Percentiles rank a stretch among this genome's conserved stretches.
These are phyloP conservation scores for Sylvilagus bachmani DNA, from an alignment of 2,113 vertebrate species.

Conservation along the genomic window DNA sequence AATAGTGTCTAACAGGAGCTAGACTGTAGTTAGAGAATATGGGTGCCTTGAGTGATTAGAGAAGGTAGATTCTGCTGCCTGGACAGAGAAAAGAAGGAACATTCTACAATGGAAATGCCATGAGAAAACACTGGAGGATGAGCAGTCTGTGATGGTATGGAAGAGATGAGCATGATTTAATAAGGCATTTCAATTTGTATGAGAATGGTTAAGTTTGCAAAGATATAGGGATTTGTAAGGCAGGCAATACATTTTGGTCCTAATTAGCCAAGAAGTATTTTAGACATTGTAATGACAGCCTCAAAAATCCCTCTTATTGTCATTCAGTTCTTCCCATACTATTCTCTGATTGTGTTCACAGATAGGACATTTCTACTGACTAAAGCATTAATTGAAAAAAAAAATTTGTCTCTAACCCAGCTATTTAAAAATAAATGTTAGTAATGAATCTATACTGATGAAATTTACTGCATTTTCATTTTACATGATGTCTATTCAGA, in stretches of 20 bases:
- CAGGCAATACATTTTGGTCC: slow-evolving; percentile 20
- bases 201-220: slow-evolving; percentile 29
- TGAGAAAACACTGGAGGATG: background rate
- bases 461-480: background rate
- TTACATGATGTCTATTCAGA: background rate
- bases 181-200: slow-evolving; percentile 28
- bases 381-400: slow-evolving; percentile 19
- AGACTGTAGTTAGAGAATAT: background rate
- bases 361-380: slow-evolving; percentile 20
- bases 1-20: background rate
- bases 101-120: background rate
- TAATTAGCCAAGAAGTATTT: slow-evolving; percentile 1
- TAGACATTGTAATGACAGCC: background rate
- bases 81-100: background rate
- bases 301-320: slow-evolving; percentile 19
- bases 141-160: background rate
- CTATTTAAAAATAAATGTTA: slow-evolving; percentile 64
- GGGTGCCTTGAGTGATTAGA: background rate
- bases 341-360: slow-evolving; percentile 34
- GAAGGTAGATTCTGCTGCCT: background rate
- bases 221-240: background rate
- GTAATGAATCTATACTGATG: background rate
- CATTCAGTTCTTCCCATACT: slow-evolving; percentile 42
- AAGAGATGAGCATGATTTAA: background rate
- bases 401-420: background rate